Conservation (phyloP, 2,888 invertebrate species). For the Eristalinus sepulchralis region DNA sequence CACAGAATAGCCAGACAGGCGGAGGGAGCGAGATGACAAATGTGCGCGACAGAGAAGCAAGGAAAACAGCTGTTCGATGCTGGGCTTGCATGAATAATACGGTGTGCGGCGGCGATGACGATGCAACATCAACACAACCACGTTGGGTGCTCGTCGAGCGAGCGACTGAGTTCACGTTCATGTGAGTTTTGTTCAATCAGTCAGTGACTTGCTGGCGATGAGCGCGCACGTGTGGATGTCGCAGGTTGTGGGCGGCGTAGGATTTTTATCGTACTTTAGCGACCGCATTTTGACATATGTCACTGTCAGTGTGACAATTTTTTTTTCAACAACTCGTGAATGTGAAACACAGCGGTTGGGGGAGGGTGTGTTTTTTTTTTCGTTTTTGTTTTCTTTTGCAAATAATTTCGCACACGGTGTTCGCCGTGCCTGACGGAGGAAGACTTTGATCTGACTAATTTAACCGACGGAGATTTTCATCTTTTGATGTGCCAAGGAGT, state of each 20-base stretch:
- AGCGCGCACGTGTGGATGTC: slow-evolving; percentile 5
- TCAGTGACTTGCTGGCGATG: slow-evolving; percentile 61
- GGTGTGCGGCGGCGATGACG: slow-evolving; percentile 14
- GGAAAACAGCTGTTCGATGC: slow-evolving; percentile 55
- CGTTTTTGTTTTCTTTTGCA: neutral
- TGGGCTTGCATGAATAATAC: slow-evolving; percentile 14
- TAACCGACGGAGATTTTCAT: slow-evolving; percentile 50
- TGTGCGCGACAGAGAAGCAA: slow-evolving; percentile 1
- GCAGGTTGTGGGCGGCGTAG: neutral
- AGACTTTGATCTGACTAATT: slow-evolving; percentile 44
- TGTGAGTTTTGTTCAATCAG: slow-evolving; percentile 58
- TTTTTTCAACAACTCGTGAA: neutral
- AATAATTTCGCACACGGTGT: slow-evolving; percentile 16
- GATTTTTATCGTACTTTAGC: neutral
- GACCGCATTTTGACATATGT: slow-evolving; percentile 50
- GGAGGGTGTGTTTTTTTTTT: neutral
- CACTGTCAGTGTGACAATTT: slow-evolving; percentile 51
- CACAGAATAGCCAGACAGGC: slow-evolving; percentile 3
- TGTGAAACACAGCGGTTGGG: neutral
- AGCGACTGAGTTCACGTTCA: slow-evolving; percentile 49
- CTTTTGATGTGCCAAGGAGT: slow-evolving; percentile 2
- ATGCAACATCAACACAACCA: slow-evolving; percentile 43
- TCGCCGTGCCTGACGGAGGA: slow-evolving; percentile 5
- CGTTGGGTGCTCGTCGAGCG: neutral
- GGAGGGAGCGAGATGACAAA: neutral